Percentiles rank a stretch among this genome's conserved stretches.
phyloP scores from a whole-genome alignment of 2,797 vertebrate species.

The Rallus crepitans region DNA sequence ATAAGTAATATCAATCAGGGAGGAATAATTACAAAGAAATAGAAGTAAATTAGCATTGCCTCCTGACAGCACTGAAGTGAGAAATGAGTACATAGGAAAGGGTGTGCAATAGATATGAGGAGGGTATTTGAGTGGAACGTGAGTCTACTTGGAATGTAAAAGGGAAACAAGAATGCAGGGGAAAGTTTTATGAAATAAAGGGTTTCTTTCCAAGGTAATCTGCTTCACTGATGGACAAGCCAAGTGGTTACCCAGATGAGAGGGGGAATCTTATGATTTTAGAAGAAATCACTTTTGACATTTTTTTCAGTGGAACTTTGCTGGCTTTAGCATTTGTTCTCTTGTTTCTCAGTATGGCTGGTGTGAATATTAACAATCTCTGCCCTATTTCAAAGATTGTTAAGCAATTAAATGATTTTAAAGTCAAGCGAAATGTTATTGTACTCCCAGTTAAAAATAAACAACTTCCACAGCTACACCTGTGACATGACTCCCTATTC shows the following conservation, averaged over 20 bases:
- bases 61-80: constrained; percentile 66
- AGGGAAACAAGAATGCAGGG: constrained; percentile 14
- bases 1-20: constrained; percentile 63
- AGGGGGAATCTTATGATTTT: background rate
- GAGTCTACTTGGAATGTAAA: constrained; percentile 40
- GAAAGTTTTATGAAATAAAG: constrained; percentile 33
- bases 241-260: constrained; percentile 24
- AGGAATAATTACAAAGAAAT: constrained; percentile 71
- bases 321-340: background rate
- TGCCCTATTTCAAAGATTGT: background rate
- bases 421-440: background rate
- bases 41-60: constrained; percentile 59
- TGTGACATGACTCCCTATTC: background rate
- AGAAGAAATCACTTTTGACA: background rate
- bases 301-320: background rate
- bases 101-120: constrained; percentile 16
- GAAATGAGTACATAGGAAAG: constrained; percentile 64
- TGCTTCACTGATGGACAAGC: constrained; percentile 21
- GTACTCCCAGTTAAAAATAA: background rate
- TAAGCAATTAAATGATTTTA: background rate
- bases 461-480: background rate
- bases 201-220: background rate
- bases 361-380: constrained; percentile 2
- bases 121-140: constrained; percentile 54
- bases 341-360: background rate